Evolutionary conservation across 2,113 vertebrate genomes (phyloP).

Genomic region (Galeopterus variegatus): DNA sequence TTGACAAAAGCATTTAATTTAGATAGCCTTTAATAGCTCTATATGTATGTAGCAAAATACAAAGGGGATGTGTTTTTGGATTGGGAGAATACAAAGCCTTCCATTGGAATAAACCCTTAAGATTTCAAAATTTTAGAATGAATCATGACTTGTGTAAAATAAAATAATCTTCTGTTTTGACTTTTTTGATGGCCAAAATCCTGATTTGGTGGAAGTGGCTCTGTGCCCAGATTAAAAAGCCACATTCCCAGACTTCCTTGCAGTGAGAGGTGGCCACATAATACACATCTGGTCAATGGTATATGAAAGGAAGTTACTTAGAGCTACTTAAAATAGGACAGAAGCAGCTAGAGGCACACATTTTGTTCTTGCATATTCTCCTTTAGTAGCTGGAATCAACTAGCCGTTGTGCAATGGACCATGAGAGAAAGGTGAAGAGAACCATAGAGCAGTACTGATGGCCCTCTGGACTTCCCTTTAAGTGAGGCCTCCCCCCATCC

Average conservation of each 20-base stretch:
- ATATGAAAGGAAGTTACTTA: constrained; percentile 14
- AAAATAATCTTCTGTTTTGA: constrained; percentile 35
- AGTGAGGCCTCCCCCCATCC: no score
- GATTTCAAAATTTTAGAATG: constrained; percentile 34
- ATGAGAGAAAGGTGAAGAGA: background rate
- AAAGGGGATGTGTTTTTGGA: background rate
- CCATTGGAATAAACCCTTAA: background rate
- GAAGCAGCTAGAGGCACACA: background rate
- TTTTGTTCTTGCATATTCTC: background rate
- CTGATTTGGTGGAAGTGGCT: background rate
- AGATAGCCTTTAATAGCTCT: background rate
- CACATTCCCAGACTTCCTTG: background rate
- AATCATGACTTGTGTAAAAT: background rate
- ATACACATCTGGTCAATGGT: background rate
- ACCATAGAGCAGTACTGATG: background rate
- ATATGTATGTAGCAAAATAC: background rate
- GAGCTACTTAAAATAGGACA: constrained; percentile 27
- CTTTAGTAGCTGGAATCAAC: background rate
- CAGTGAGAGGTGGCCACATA: background rate
- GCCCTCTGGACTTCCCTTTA: background rate
- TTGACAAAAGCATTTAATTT: constrained; percentile 20
- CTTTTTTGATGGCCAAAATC: background rate
- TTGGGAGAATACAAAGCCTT: constrained; percentile 8
- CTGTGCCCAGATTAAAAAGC: constrained; percentile 17
- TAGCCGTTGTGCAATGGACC: background rate